Conservation (phyloP, 2,113 vertebrate genomes). For the Zosterops hypoxanthus region DNA sequence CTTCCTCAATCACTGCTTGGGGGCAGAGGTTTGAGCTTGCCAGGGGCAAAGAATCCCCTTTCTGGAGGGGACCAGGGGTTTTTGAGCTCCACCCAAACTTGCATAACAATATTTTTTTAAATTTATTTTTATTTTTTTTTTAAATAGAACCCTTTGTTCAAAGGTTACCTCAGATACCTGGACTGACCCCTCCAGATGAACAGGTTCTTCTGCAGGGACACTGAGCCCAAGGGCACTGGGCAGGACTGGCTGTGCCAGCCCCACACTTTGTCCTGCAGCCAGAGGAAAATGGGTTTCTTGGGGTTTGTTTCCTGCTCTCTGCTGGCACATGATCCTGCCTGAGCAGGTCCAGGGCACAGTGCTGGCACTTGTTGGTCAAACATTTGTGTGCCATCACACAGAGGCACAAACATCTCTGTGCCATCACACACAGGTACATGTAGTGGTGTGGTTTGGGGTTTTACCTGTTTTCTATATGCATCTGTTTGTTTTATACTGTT, state of each 20-base stretch:
- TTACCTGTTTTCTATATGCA: too few relatives aligned
- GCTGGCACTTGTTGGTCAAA: neutral
- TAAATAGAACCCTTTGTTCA: neutral
- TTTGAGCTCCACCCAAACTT: neutral
- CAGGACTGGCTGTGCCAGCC: rapidly evolving
- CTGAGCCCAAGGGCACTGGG: rapidly evolving
- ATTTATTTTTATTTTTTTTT: neutral
- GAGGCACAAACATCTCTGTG: neutral
- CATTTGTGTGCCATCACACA: neutral
- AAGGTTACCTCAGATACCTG: neutral
- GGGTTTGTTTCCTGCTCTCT: neutral
- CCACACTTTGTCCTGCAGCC: rapidly evolving
- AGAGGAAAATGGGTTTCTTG: neutral
- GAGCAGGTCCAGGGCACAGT: neutral
- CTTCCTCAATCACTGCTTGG: neutral
- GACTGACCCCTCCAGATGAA: neutral
- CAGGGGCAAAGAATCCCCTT: neutral
- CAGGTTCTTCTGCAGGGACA: neutral
- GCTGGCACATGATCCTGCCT: neutral
- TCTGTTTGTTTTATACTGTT: too few relatives aligned
- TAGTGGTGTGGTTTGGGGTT: too few relatives aligned
- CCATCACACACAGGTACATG: too few relatives aligned
- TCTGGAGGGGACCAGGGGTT: neutral
- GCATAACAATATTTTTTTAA: neutral
- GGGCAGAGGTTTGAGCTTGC: neutral